These are phyloP conservation scores for Drosophila grimshawi DNA, from an alignment of 1,140 invertebrate species.

Conservation along the genomic window DNA sequence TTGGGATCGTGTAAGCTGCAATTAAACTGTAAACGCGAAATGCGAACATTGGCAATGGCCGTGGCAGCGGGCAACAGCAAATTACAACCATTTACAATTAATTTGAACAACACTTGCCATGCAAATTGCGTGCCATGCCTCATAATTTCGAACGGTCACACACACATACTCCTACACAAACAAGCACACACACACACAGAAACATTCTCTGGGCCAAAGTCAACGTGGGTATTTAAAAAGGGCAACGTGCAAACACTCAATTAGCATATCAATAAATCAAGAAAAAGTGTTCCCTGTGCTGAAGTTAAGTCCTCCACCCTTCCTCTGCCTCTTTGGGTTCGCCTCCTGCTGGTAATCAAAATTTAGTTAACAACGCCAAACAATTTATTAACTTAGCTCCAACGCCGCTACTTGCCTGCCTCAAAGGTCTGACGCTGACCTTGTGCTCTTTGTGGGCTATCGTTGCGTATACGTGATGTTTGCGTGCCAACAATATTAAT, in stretches of 20 bases:
- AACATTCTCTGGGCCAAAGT: slow-evolving; percentile 11
- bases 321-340: too few species aligned
- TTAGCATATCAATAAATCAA: slow-evolving; percentile 82
- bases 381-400: slow-evolving; percentile 71
- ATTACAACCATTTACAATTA: slow-evolving; percentile 82
- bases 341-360: slow-evolving; percentile 59
- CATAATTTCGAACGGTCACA: slow-evolving; percentile 66
- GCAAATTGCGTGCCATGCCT: slow-evolving; percentile 81
- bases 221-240: slow-evolving; percentile 44
- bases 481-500: slow-evolving; percentile 75
- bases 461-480: slow-evolving; percentile 68
- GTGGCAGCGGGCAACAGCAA: slow-evolving; percentile 42
- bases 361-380: slow-evolving; percentile 79
- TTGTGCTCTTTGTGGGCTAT: slow-evolving; percentile 31
- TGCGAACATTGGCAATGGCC: slow-evolving; percentile 37
- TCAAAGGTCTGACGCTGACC: slow-evolving; percentile 45
- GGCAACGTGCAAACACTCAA: slow-evolving; percentile 79
- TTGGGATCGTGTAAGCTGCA: slow-evolving; percentile 59
- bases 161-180: slow-evolving; percentile 24
- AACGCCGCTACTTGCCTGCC: slow-evolving; percentile 17
- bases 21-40: slow-evolving; percentile 80
- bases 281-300: slow-evolving; percentile 59
- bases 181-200: slow-evolving; percentile 27
- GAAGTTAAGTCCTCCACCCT: neutral
- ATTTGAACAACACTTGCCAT: slow-evolving; percentile 77